phyloP scores from a whole-genome alignment of 2,113 vertebrate species.

The Hiodon alosoides region DNA sequence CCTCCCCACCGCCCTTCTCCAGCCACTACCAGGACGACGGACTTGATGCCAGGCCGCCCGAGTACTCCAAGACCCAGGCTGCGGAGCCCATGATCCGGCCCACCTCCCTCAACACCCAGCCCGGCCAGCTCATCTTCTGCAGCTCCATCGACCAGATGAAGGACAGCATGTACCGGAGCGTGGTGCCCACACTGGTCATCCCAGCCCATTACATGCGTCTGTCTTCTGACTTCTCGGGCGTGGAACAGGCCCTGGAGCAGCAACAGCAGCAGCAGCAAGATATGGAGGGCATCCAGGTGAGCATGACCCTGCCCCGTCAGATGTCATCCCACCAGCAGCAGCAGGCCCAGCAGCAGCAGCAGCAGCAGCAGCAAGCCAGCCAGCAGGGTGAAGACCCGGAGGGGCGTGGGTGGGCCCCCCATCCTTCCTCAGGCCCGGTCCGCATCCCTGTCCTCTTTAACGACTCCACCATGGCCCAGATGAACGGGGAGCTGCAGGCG shows the following conservation, averaged over 20 bases:
- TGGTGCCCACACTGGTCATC: conserved; percentile 76
- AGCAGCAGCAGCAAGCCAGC: conserved; percentile 30
- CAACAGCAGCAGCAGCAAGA: conserved; percentile 49
- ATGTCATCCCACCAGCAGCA: conserved; percentile 45
- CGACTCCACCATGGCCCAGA: conserved; percentile 74
- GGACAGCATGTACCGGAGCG: conserved; percentile 72
- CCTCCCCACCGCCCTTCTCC: conserved; percentile 60
- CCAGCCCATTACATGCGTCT: conserved; percentile 75
- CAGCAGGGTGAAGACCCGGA: conserved; percentile 39
- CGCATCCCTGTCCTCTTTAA: conserved; percentile 75
- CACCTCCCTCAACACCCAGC: conserved; percentile 58
- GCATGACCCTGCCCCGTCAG: conserved; percentile 46
- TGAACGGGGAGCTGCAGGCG: conserved; percentile 76
- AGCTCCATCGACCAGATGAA: conserved; percentile 75
- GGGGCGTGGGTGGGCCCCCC: conserved; percentile 55
- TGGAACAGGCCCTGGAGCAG: conserved; percentile 46
- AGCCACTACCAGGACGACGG: conserved; percentile 59
- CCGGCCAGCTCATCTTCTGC: conserved; percentile 72
- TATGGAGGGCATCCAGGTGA: conserved; percentile 46
- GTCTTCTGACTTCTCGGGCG: conserved; percentile 54
- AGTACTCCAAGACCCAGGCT: conserved; percentile 62
- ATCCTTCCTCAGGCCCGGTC: conserved; percentile 60
- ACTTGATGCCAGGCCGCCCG: conserved; percentile 58
- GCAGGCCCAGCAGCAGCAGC: conserved; percentile 31
- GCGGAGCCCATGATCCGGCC: conserved; percentile 62